Percentiles rank a stretch among this genome's conserved stretches.
Evolutionary conservation across 2,113 vertebrate genomes (phyloP).

Genomic region (Podarcis raffonei): DNA sequence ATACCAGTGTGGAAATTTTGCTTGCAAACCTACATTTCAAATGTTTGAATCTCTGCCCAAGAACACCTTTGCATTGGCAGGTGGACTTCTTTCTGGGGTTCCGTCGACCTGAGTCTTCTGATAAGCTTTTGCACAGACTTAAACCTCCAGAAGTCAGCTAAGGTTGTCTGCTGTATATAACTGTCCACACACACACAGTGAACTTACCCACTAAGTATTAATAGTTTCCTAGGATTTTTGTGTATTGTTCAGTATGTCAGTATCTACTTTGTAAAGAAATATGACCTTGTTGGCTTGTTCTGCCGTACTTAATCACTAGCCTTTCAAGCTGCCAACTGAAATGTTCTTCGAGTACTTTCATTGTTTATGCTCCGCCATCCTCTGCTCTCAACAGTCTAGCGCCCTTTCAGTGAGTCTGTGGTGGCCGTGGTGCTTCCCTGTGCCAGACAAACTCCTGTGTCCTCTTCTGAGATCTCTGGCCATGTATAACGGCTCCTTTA

Average conservation of each 20-base stretch:
- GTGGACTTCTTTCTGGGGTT: not conserved
- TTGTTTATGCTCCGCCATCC: not conserved
- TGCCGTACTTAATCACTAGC: constrained; percentile 22
- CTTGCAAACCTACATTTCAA: not conserved
- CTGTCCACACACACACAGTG: not conserved
- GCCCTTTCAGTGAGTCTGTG: not conserved
- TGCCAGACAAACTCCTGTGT: not conserved
- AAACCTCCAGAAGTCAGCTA: not conserved
- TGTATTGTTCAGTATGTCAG: constrained; percentile 28
- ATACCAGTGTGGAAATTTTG: constrained; percentile 19
- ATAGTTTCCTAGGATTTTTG: constrained; percentile 33
- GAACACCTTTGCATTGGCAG: constrained; percentile 20
- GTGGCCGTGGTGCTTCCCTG: not conserved
- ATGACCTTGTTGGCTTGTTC: not conserved
- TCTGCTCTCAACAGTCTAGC: not conserved
- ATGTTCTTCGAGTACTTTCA: constrained; percentile 23
- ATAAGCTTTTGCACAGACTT: not conserved
- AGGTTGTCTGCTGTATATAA: not conserved
- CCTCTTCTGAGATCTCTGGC: not conserved
- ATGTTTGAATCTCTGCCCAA: not conserved
- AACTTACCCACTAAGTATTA: constrained; percentile 5
- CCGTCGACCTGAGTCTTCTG: not conserved
- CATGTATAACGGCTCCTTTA: not conserved
- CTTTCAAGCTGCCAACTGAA: not conserved
- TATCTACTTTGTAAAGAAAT: constrained; percentile 19